phyloP scores from a whole-genome alignment of 1,140 invertebrate genomes.

The Acyrthosiphon pisum region DNA sequence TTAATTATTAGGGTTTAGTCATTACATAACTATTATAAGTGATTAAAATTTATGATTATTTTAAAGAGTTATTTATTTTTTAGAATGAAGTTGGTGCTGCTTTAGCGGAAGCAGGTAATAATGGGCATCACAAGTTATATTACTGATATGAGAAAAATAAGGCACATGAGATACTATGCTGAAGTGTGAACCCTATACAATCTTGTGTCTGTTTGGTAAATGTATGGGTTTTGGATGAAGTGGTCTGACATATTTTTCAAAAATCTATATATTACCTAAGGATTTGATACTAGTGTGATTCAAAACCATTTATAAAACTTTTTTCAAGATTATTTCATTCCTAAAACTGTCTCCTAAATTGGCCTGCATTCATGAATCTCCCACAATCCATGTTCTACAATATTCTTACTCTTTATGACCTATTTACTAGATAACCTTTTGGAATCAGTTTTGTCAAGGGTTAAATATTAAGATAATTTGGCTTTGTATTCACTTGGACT shows the following conservation, averaged over 20 bases:
- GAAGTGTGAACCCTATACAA: conserved; percentile 20
- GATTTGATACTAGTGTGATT: not conserved
- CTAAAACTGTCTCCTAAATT: not conserved
- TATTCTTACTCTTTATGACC: not conserved
- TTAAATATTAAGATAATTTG: not conserved
- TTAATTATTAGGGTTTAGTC: not conserved
- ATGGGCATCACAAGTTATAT: conserved; percentile 63
- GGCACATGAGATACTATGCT: not conserved
- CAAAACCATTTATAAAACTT: not conserved
- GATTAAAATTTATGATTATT: not conserved
- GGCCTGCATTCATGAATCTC: not conserved
- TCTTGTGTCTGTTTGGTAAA: conserved; percentile 9
- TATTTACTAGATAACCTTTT: not conserved
- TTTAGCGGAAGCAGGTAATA: conserved; percentile 76
- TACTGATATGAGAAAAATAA: conserved; percentile 40
- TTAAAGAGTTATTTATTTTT: conserved; percentile 57
- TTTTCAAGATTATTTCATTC: not conserved
- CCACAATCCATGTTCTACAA: not conserved
- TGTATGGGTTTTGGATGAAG: not conserved
- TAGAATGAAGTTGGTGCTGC: conserved; percentile 97
- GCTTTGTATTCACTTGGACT: not conserved
- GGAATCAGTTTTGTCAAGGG: not conserved
- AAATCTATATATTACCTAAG: not conserved
- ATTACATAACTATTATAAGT: not conserved
- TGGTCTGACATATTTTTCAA: not conserved